Evolutionary conservation across 2,888 invertebrate species (phyloP), one percentile per base, ranked within the genome.

Genomic region (Dendrolimus houi): DNA sequence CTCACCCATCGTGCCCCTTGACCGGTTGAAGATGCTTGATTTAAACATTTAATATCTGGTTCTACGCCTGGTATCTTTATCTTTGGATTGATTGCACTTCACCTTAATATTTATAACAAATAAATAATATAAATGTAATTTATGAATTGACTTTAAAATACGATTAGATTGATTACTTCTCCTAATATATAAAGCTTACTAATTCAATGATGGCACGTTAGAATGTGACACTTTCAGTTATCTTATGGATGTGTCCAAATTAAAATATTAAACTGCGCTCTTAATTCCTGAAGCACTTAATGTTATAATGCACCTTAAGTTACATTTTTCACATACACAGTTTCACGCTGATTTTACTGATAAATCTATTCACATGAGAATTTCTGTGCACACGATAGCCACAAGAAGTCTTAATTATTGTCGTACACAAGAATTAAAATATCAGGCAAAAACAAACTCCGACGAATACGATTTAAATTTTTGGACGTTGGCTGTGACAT

Each of bases 361-460:
- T 53, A 52, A 54, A 56, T 41, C 17, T 54, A 57, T 47, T 47
- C 47, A 47, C 47, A 47, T 12, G 47, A 7, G 47, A 47, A 47
- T 29, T 29, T 29, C 29, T 29, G 29, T 29, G 29, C 47, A 47
- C 60, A 53, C 57, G 60, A 60, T 62, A 62, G 58, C 53, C 60
- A 63, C 61, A 65, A 57, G 60, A 64, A 63, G 62, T 62, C 59
- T 60, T 87, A 89, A 81, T 88, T 85, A 69, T 82, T 78, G 80
- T 90, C 88, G 79, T 90, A 90, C 69, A 90, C 79, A 62, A 90
- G 84, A 73, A 90, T 89, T 74, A 88, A 77, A 68, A 86, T 83
- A 75, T 88, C 85, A 60, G 83, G 85, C 67, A 87, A 76, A 60
- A 83, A 68, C 55, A 83, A 77, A 81, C 81, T 81, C 67, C 83